Percentiles rank a stretch among this genome's conserved stretches.
Evolutionary conservation across 92 coral and sea anemone species (phyloP).

Genomic region (Galaxea fascicularis): DNA sequence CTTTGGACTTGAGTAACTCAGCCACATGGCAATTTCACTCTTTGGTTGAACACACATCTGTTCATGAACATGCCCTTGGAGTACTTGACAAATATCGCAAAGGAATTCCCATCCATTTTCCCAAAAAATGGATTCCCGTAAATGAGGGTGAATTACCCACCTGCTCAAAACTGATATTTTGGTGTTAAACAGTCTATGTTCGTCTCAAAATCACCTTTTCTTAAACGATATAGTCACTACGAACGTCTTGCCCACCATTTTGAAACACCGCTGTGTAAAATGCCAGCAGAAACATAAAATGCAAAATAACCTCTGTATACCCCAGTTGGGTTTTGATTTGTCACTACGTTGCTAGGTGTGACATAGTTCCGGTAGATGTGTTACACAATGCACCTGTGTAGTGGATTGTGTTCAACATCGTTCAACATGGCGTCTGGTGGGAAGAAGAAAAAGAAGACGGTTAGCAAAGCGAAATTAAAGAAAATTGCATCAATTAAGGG

Average conservation of each 20-base stretch:
- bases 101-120: background rate
- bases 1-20: conserved; percentile 3
- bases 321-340: background rate
- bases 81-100: background rate
- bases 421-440: conserved; percentile 6
- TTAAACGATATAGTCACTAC: background rate
- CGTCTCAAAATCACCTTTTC: background rate
- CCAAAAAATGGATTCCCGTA: background rate
- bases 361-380: conserved; percentile 3
- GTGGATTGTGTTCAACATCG: background rate
- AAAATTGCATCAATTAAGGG: background rate
- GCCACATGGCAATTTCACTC: background rate
- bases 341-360: conserved; percentile 13
- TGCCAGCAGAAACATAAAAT: conserved; percentile 4
- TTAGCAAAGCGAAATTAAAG: conserved; percentile 6
- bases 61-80: background rate
- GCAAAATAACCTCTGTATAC: background rate
- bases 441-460: conserved; percentile 5
- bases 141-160: background rate
- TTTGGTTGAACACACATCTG: conserved; percentile 4
- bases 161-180: background rate
- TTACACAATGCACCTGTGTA: conserved; percentile 7
- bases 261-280: conserved; percentile 14
- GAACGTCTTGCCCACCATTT: conserved; percentile 8
- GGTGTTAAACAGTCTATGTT: background rate